Evolutionary conservation across 1,140 invertebrate species (phyloP).

Genomic region (Andrena cerasifolii): DNA sequence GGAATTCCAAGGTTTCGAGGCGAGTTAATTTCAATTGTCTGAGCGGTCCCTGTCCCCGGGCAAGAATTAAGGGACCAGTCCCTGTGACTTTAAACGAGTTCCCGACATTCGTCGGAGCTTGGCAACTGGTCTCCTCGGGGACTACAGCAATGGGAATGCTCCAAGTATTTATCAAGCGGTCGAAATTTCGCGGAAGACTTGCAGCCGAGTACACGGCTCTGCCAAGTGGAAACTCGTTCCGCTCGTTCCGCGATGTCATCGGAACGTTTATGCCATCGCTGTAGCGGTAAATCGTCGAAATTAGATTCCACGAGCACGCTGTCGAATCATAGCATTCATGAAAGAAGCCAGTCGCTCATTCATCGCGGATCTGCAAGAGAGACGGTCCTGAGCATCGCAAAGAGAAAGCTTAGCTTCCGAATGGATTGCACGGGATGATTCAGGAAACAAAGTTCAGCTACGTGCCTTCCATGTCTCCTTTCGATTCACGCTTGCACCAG

Average conservation of each 20-base stretch:
- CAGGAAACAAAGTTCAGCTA: no score
- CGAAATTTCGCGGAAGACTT: slow-evolving; percentile 41
- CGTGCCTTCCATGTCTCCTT: no score
- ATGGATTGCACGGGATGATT: no score
- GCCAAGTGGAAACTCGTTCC: slow-evolving; percentile 20
- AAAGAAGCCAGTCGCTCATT: no score
- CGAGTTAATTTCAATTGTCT: slow-evolving; percentile 5
- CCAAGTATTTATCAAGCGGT: slow-evolving; percentile 47
- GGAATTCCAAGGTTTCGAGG: no score
- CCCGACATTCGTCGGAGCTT: not conserved
- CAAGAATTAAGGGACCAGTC: slow-evolving; percentile 4
- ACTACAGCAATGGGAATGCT: slow-evolving; percentile 8
- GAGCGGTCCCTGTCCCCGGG: not conserved
- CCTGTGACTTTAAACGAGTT: slow-evolving; percentile 24
- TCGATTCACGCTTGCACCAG: not conserved
- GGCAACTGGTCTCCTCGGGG: slow-evolving; percentile 8
- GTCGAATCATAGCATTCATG: no score
- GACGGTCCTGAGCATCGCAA: no score
- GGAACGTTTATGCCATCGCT: slow-evolving; percentile 3
- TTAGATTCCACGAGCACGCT: slow-evolving; percentile 6
- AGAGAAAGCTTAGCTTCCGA: no score
- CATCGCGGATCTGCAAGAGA: no score
- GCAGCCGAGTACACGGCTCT: not conserved
- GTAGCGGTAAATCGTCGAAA: slow-evolving; percentile 17
- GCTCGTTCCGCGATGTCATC: slow-evolving; percentile 23